Base-by-base conservation (phyloP, 2,888 invertebrate species). In the Emesis furor region DNA sequence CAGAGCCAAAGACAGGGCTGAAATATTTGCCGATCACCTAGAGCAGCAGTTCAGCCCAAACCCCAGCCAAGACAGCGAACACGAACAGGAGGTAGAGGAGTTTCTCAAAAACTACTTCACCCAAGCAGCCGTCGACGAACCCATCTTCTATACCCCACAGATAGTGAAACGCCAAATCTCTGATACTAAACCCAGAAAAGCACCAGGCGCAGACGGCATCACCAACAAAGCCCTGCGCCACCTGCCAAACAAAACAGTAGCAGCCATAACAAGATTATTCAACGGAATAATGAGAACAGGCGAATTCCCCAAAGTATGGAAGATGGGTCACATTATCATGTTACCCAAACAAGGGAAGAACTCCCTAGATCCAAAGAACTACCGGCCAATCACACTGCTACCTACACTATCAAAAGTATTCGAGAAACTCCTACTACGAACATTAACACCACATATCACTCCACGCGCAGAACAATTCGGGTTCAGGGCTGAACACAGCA, bases 281-380 rank as follows among this genome's bases (percentile, higher is more conserved):
- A 89, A 86, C 39, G 86, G 85, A 0, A 79, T 87, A 10, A 5
- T 87, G 3, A 80, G 87, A 24, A 81, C 81, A 10, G 84, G 84
- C 0, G 82, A 86, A 76, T 83, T 79, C 14, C 79, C 79, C 2
- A 0, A 46, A 6, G 0, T 10, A 0, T 90, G 89, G 90, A 90
- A 89, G 30, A n/a, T n/a, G n/a, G n/a, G n/a, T n/a, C n/a, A 42
- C 8, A 82, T 90, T 3, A 86, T 90, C 0, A 72, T 87, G 51
- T 8, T 90, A 0, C 89, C 87, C 0, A 91, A 91, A 17, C 88
- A 80, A 0, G 86, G 87, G 0, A 91, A 91, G 37, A 78, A 89
- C 59, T 2, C 24, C 0, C 17, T 62, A 0, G 17, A 69, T 1
- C 84, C 91, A 0, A 88, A 65, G 3, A 89, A 87, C 77, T 90